phyloP scores from a whole-genome alignment of 2,888 invertebrate genomes.

The Himalopsyche anomala region DNA sequence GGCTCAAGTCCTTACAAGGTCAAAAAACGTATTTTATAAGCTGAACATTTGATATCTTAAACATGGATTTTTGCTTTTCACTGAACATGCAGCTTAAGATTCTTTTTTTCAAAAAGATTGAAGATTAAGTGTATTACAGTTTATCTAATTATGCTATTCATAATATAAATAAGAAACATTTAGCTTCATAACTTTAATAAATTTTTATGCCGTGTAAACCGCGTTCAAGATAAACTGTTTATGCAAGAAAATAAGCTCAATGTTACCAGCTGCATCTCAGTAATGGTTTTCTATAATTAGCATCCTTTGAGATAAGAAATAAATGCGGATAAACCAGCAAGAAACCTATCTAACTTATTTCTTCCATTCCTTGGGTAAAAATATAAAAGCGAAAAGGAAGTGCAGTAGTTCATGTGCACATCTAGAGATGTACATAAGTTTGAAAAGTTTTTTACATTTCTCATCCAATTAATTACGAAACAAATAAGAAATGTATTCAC shows the following conservation, averaged over 20 bases:
- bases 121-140: no score
- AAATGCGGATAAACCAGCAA: conserved; percentile 43
- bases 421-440: background rate
- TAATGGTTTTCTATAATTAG: conserved; percentile 57
- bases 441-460: conserved; percentile 12
- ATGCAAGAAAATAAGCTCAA: conserved; percentile 24
- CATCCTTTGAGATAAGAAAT: conserved; percentile 50
- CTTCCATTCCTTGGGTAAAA: conserved; percentile 36
- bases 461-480: conserved; percentile 35
- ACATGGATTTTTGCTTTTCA: no score
- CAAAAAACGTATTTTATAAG: no score
- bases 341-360: conserved; percentile 47
- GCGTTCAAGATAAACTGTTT: conserved; percentile 40
- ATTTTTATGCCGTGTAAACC: conserved; percentile 32
- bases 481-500: background rate
- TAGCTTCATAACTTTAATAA: background rate
- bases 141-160: no score
- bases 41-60: no score
- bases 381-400: conserved; percentile 15
- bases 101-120: no score
- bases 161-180: no score
- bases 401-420: background rate
- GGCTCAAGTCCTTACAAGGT: no score
- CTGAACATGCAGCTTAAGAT: no score
- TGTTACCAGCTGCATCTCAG: conserved; percentile 47